These are phyloP conservation scores for Austrolebias charrua DNA, from an alignment of 2,797 vertebrate genomes.

Conservation along the genomic window DNA sequence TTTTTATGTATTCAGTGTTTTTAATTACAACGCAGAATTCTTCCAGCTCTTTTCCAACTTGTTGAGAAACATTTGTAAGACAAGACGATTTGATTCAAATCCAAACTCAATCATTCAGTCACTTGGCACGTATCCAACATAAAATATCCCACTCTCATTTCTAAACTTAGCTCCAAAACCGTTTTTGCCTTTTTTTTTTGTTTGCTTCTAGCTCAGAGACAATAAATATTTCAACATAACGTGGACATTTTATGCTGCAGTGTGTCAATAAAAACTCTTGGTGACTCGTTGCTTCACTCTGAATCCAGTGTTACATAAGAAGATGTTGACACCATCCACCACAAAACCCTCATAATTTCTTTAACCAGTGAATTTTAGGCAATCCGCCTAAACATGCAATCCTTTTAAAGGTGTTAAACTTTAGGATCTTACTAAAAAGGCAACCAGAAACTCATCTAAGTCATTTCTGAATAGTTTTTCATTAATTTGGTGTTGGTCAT, in stretches of 20 bases:
- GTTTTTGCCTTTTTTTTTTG: background rate
- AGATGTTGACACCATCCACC: conserved; percentile 23
- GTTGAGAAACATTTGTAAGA: background rate
- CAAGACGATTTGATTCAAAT: background rate
- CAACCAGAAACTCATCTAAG: background rate
- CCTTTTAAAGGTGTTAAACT: background rate
- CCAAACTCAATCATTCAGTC: conserved; percentile 1
- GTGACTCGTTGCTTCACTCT: conserved; percentile 21
- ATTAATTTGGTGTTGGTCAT: background rate
- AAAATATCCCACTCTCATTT: background rate
- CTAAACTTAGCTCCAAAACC: background rate
- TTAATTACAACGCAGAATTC: background rate
- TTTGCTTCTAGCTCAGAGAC: background rate
- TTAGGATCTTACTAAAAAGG: background rate
- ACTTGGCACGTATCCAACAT: too few species aligned
- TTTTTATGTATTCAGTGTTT: too few species aligned
- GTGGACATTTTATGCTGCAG: conserved; percentile 17
- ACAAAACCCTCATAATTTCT: conserved; percentile 8
- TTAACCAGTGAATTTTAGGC: background rate
- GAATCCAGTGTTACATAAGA: conserved; percentile 23
- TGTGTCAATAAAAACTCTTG: conserved; percentile 36
- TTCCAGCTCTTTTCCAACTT: background rate
- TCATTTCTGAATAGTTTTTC: background rate
- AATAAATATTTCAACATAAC: conserved; percentile 23
- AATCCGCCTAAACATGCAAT: background rate